Evolutionary conservation across 35 echinoderm and acorn worm genomes (phyloP), one percentile per base, ranked within the genome.

Genomic region (Heliocidaris erythrogramma): DNA sequence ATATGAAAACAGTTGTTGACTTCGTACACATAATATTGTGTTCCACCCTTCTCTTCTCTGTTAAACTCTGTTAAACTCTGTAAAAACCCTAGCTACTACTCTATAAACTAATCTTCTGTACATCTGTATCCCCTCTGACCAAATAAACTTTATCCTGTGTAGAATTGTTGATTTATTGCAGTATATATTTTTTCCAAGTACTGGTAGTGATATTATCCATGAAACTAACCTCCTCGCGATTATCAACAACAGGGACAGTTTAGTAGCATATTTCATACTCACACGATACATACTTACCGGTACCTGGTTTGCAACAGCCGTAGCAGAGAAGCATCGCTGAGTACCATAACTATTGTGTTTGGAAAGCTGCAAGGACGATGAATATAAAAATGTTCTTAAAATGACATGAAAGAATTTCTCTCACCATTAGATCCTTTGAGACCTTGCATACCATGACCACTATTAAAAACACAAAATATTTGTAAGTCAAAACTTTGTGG

Each of bases 291-390:
- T 0, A 92, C 21, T 7, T 59, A 92, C n/a, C n/a, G n/a, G n/a
- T n/a, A n/a, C 91, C 91, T 92, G 91, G 2, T 92, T 92, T 13
- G 91, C 21, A 29, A 32, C 31, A 30, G 91, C 47, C 21, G 91
- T 52, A 52, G 91, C 50, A n/a, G 91, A 92, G 13, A 92, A 92
- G 48, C 91, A 92, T 92, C 91, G 31, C 31, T 92, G 91, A 30
- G 21, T n/a, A 16, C 91, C 91, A 56, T 56, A 56, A 49, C 12
- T 49, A 16, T 49, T 47, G 27, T 32, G 48, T 30, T 49, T 92
- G 31, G 91, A 50, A 5, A 92, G 48, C 91, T 92, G 91, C 47
- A 42, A 42, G 9, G 24, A 92, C 16, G 59, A 91, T 32, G 14
- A 92, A 92, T n/a, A n/a, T n/a, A n/a, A 42, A 32, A 92, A 92